A percentile compares a stretch with the other conserved stretches of the same genome.
These are phyloP conservation scores for Abrostola triplasia DNA, from an alignment of 2,888 invertebrate species.

Conservation along the genomic window DNA sequence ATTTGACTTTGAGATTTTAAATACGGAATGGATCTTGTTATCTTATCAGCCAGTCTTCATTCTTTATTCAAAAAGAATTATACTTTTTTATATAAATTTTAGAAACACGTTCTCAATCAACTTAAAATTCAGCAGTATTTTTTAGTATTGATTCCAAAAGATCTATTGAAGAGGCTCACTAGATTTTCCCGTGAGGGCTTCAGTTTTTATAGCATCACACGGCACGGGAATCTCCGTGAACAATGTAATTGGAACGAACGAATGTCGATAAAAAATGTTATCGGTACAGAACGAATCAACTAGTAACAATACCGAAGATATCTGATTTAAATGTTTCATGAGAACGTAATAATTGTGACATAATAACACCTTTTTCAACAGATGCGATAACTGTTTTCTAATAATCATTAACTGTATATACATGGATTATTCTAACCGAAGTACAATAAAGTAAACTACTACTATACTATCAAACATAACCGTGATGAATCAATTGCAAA, in stretches of 20 bases:
- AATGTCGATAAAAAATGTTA: conserved; percentile 52
- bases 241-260: conserved; percentile 65
- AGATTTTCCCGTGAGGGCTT: conserved; percentile 62
- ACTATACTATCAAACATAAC: no score
- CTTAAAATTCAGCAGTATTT: no score
- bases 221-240: conserved; percentile 68
- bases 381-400: not conserved
- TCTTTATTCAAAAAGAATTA: not conserved
- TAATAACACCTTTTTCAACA: not conserved
- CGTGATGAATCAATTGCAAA: no score
- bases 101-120: no score
- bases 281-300: conserved; percentile 53
- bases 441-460: no score
- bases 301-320: conserved; percentile 28
- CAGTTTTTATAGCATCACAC: conserved; percentile 69
- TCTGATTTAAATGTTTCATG: conserved; percentile 26
- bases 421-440: no score
- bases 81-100: no score
- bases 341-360: conserved; percentile 20
- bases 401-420: no score
- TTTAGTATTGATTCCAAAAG: not conserved
- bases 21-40: conserved; percentile 14
- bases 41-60: conserved; percentile 21
- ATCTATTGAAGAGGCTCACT: not conserved
- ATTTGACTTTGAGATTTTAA: conserved; percentile 27